Evolutionary conservation across 2,888 invertebrate species (phyloP), one percentile per base, ranked within the genome.

Genomic region (Lacanobia wlatinum): DNA sequence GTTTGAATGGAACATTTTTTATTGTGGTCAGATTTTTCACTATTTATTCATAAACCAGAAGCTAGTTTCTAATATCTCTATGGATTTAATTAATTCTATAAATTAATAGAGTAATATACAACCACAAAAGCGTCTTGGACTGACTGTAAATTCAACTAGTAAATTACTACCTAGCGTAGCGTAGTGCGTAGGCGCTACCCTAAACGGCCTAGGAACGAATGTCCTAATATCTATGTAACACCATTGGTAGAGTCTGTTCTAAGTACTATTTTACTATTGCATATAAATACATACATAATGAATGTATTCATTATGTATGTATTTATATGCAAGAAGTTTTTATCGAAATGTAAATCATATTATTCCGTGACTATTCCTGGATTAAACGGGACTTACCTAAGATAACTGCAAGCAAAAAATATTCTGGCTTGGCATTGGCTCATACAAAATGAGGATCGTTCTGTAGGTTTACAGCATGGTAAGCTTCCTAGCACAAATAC

Each of bases 121-220:
- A 8, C 5, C 21, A 28, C 12, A 34, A 14, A 12, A 1, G 16
- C 8, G 7, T 28, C 12, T 55, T 21, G 21, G 38, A 65, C 64
- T 21, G 18, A 0, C 50, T 70, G 18, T 79, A 53, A 72, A 79
- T 50, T 55, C 14, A 46, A 28, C 43, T 14, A 38, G 43, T 50
- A 40, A 63, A 28, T 70, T 34, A 52, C 38, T 34, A 58, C 4
- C 40, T 40, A 40, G 18, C 10, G 52, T 12, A 55, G 23, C 23
- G 34, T 18, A 34, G 21, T 9, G 43, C 59, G 48, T 63, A 50
- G 62, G 38, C 23, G 60, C 34, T 38, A n/a, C 58, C 21, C 10
- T 23, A 59, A 63, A 43, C 10, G 2, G 40, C 16, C n/a, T 70
- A 59, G 40, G n/a, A 38, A 43, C 53, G n/a, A 38, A 60, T 50